phyloP scores from a whole-genome alignment of 2,888 invertebrate genomes.

The Drosophila fungiperda region DNA sequence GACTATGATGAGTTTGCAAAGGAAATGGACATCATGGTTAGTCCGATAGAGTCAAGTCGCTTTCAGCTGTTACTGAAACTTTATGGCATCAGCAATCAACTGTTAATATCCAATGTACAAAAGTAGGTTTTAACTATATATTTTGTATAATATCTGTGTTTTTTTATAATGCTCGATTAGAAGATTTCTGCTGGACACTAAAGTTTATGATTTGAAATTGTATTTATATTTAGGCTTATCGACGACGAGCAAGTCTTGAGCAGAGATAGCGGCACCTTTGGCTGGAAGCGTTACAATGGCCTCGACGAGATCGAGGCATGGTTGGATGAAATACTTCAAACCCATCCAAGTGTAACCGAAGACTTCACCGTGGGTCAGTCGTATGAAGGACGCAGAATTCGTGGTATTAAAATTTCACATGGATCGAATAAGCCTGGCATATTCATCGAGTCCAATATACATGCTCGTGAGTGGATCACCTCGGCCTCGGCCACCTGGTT shows the following conservation, averaged over 20 bases:
- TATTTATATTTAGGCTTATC: slow-evolving; percentile 86
- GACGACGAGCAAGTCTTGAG: slow-evolving; percentile 84
- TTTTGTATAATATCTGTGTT: neutral
- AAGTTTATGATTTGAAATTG: slow-evolving; percentile 35
- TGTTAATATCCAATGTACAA: slow-evolving; percentile 88
- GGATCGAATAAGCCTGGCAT: slow-evolving; percentile 86
- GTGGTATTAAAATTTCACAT: slow-evolving; percentile 86
- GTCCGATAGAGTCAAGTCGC: slow-evolving; percentile 86
- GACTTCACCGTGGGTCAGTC: slow-evolving; percentile 86
- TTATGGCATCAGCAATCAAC: slow-evolving; percentile 83
- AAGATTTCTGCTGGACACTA: slow-evolving; percentile 15
- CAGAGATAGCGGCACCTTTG: slow-evolving; percentile 82
- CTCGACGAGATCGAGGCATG: slow-evolving; percentile 87
- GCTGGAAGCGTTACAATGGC: slow-evolving; percentile 87
- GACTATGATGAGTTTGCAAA: slow-evolving; percentile 81
- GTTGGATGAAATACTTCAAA: slow-evolving; percentile 86
- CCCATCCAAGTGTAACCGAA: slow-evolving; percentile 84
- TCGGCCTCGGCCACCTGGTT: slow-evolving; percentile 90
- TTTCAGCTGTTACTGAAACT: slow-evolving; percentile 85
- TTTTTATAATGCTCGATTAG: slow-evolving; percentile 17
- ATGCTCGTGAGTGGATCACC: slow-evolving; percentile 90
- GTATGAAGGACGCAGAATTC: slow-evolving; percentile 87
- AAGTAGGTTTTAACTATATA: slow-evolving; percentile 51
- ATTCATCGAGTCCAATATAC: slow-evolving; percentile 89
- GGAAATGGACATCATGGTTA: slow-evolving; percentile 87